A percentile compares a stretch with the other conserved stretches of the same genome.
These are phyloP conservation scores for Bradypus variegatus DNA, from an alignment of 2,797 vertebrate species.

Conservation along the genomic window DNA sequence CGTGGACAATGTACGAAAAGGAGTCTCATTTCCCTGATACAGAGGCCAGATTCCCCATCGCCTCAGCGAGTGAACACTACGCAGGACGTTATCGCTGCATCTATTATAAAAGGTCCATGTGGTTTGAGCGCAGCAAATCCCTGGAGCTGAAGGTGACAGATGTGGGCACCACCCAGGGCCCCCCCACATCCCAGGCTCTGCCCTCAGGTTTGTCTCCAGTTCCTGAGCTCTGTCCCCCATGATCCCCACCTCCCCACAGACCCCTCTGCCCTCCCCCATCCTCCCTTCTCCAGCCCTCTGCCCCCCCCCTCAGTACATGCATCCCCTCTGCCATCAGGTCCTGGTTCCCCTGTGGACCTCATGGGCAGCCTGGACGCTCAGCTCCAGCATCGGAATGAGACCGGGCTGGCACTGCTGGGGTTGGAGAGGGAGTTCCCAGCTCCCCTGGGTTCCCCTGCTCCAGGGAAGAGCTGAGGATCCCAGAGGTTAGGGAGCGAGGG, in stretches of 20 bases:
- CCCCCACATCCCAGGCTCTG: too few relatives aligned
- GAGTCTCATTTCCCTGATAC: not conserved
- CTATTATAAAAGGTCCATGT: fast-evolving
- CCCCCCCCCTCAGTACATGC: not conserved
- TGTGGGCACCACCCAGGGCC: too few relatives aligned
- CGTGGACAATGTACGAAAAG: too few relatives aligned
- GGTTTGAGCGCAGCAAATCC: not conserved
- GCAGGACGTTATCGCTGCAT: not conserved
- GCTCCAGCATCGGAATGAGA: not conserved
- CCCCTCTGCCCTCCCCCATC: too few relatives aligned
- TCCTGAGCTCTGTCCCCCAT: not conserved
- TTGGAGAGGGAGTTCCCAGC: too few relatives aligned
- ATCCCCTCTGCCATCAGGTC: too few relatives aligned
- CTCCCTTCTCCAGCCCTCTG: too few relatives aligned
- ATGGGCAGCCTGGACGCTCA: not conserved
- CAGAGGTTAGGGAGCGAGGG: not conserved
- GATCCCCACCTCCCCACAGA: too few relatives aligned
- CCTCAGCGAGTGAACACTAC: fast-evolving
- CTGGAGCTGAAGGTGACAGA: not conserved
- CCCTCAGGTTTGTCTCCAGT: not conserved
- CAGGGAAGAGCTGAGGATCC: too few relatives aligned
- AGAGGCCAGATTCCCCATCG: not conserved
- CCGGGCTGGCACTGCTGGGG: not conserved
- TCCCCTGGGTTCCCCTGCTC: too few relatives aligned
- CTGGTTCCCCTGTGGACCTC: not conserved